Conservation (phyloP, 2,888 invertebrate species). For the Junonia oenone region DNA sequence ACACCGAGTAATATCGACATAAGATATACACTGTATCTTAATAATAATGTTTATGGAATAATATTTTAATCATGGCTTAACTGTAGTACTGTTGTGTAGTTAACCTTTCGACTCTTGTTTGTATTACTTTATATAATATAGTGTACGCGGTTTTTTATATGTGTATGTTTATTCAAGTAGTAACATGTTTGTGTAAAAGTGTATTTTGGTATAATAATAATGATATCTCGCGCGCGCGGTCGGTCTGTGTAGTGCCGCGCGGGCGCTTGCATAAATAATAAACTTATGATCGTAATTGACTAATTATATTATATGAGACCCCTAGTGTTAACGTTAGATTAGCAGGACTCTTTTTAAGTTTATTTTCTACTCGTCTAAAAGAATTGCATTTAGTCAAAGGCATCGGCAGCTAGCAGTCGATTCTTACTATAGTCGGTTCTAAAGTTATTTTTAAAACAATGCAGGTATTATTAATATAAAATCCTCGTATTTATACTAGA, state of each 20-base stretch:
- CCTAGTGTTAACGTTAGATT: slow-evolving; percentile 73
- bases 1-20: slow-evolving; percentile 64
- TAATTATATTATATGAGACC: slow-evolving; percentile 77
- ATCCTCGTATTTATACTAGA: slow-evolving; percentile 78
- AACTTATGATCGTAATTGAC: slow-evolving; percentile 80
- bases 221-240: slow-evolving; percentile 46
- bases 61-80: slow-evolving; percentile 77
- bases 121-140: slow-evolving; percentile 73
- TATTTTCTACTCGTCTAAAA: slow-evolving; percentile 56
- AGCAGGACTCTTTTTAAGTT: slow-evolving; percentile 66
- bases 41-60: slow-evolving; percentile 67
- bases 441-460: slow-evolving; percentile 75
- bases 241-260: slow-evolving; percentile 35
- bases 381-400: slow-evolving; percentile 63
- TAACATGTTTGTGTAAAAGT: slow-evolving; percentile 75
- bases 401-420: slow-evolving; percentile 51
- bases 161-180: slow-evolving; percentile 79
- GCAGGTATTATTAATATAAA: slow-evolving; percentile 79
- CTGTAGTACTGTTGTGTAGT: slow-evolving; percentile 77
- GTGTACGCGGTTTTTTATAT: slow-evolving; percentile 78
- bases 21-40: slow-evolving; percentile 70
- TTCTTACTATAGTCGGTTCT: slow-evolving; percentile 64
- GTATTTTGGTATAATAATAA: slow-evolving; percentile 62
- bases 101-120: slow-evolving; percentile 75
- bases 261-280: slow-evolving; percentile 56